Evolutionary conservation across 2,888 invertebrate genomes (phyloP), one percentile per base, ranked within the genome.

Genomic region (Polylopha cassiicola): DNA sequence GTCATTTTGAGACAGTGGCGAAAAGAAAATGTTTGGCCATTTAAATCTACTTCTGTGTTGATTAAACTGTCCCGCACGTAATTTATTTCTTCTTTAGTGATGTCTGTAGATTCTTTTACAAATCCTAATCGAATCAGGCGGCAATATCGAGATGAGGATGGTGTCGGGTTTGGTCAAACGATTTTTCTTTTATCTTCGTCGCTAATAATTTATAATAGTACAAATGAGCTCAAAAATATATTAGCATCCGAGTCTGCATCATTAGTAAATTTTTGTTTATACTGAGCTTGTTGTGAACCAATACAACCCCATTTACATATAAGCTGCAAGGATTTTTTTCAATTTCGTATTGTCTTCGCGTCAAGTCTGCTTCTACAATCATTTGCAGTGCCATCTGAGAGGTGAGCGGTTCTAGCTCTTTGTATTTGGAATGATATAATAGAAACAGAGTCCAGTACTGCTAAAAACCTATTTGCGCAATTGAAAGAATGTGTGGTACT

Each of bases 301-400:
- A 59, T 59, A 44, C 55, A 58, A 7, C 55, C 55, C 55, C 54
- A 58, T 50, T 58, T 57, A 44, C 18, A 47, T 10, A 46, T 26
- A n/a, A n/a, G n/a, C n/a, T n/a, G n/a, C n/a, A n/a, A n/a, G n/a
- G n/a, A n/a, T n/a, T n/a, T n/a, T n/a, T n/a, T n/a, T n/a, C n/a
- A n/a, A n/a, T n/a, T n/a, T n/a, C n/a, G n/a, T n/a, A n/a, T n/a
- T n/a, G n/a, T n/a, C n/a, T n/a, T n/a, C n/a, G n/a, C n/a, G n/a
- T n/a, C n/a, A n/a, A n/a, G n/a, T n/a, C n/a, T n/a, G n/a, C n/a
- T n/a, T n/a, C n/a, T n/a, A n/a, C n/a, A n/a, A n/a, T n/a, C n/a
- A n/a, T n/a, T n/a, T n/a, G n/a, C n/a, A n/a, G n/a, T n/a, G n/a
- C n/a, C n/a, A n/a, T n/a, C n/a, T n/a, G n/a, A n/a, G n/a, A n/a